A percentile compares a stretch with the other conserved stretches of the same genome.
These are phyloP conservation scores for Labroides dimidiatus DNA, from an alignment of 2,797 vertebrate genomes.

Conservation along the genomic window DNA sequence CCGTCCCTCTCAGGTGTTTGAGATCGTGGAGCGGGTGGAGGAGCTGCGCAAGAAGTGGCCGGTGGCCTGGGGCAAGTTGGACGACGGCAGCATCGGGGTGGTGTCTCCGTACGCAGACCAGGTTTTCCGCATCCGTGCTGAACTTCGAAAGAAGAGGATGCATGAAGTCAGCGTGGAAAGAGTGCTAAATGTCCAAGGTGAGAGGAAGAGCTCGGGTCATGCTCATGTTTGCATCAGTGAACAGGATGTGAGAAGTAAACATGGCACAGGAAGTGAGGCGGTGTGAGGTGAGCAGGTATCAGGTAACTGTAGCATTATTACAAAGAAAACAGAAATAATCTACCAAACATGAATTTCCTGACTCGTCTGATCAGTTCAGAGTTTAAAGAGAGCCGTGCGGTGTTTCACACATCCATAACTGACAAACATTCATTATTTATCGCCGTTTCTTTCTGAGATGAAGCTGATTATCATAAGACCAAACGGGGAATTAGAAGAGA, in stretches of 20 bases:
- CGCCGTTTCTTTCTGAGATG: not conserved
- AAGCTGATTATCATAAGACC: too few species aligned
- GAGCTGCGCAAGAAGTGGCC: conserved; percentile 98
- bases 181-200: conserved; percentile 99
- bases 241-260: not conserved
- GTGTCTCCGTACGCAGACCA: conserved; percentile 98
- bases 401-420: too few species aligned
- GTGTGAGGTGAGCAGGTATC: too few species aligned
- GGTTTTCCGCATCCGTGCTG: conserved; percentile 96
- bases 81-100: conserved; percentile 97
- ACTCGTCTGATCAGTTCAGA: too few species aligned
- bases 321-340: too few species aligned
- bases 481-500: too few species aligned
- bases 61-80: conserved; percentile 97
- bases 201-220: conserved; percentile 47
- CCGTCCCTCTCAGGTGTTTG: conserved; percentile 91
- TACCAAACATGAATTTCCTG: too few species aligned
- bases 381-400: too few species aligned
- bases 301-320: too few species aligned
- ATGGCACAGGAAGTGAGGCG: too few species aligned
- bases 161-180: conserved; percentile 98
- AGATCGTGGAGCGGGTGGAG: conserved; percentile 98
- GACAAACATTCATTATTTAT: not conserved
- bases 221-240: not conserved
- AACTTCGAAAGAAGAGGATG: conserved; percentile 96